Evolutionary conservation across 2,797 vertebrate species (phyloP).

Genomic region (Acanthiza pusilla): DNA sequence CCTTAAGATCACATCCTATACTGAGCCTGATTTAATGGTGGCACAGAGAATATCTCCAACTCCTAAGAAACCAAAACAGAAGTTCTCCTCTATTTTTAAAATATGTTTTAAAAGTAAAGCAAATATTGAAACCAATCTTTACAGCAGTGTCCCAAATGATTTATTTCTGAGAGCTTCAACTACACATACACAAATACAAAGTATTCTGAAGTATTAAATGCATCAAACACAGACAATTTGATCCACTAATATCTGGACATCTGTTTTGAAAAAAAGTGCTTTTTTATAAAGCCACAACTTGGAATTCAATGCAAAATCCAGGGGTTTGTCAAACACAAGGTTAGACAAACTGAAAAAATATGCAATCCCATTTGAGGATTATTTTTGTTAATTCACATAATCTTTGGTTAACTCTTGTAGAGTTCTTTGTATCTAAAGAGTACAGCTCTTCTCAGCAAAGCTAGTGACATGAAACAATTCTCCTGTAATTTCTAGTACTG

Average conservation of each 20-base stretch:
- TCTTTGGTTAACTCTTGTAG: background rate
- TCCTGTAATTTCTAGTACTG: background rate
- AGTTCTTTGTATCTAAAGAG: background rate
- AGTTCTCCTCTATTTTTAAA: background rate
- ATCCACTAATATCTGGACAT: background rate
- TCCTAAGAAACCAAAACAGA: background rate
- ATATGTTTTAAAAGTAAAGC: background rate
- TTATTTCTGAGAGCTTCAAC: background rate
- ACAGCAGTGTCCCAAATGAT: background rate
- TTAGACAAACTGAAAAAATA: background rate
- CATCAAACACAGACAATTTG: background rate
- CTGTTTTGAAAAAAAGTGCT: background rate
- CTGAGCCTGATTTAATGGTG: background rate
- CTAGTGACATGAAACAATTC: background rate
- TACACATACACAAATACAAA: background rate
- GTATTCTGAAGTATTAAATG: background rate
- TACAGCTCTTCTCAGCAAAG: background rate
- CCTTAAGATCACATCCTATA: background rate
- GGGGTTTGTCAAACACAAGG: background rate
- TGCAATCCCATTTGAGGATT: background rate
- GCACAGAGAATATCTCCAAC: background rate
- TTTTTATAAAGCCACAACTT: background rate
- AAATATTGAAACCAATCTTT: background rate
- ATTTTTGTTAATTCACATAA: accelerated
- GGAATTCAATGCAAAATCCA: background rate